These are phyloP conservation scores for Polydrusus pterygomalis DNA, from an alignment of 2,888 invertebrate species.

Conservation along the genomic window DNA sequence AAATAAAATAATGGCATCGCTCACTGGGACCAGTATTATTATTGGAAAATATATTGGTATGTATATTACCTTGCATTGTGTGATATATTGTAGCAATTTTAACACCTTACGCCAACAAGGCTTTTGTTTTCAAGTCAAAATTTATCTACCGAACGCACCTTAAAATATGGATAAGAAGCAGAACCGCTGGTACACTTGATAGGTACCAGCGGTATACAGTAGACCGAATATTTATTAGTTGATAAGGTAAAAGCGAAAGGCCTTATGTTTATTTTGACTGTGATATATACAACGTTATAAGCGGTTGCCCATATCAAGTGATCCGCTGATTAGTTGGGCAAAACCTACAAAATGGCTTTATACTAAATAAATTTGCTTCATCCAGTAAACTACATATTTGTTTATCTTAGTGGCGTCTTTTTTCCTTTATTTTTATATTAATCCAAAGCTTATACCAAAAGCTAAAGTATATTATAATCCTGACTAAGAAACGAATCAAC, in stretches of 20 bases:
- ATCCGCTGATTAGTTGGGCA: background rate
- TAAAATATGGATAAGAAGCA: constrained; percentile 49
- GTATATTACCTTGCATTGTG: constrained; percentile 38
- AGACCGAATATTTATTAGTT: constrained; percentile 43
- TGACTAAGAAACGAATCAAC: no score
- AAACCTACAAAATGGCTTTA: background rate
- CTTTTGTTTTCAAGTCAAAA: constrained; percentile 51
- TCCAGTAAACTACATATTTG: no score
- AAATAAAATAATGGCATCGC: constrained; percentile 22
- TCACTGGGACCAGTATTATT: constrained; percentile 31
- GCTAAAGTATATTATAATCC: no score
- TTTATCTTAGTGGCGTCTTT: no score
- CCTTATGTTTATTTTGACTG: constrained; percentile 24
- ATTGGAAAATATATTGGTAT: constrained; percentile 42
- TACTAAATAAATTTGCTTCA: no score
- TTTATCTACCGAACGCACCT: constrained; percentile 45
- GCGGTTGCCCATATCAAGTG: background rate
- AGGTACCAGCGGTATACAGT: constrained; percentile 29
- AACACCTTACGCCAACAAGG: constrained; percentile 52
- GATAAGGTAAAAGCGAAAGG: constrained; percentile 40
- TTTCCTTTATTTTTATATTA: no score
- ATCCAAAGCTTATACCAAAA: no score
- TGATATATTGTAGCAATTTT: constrained; percentile 48
- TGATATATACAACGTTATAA: background rate
- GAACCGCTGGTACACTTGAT: constrained; percentile 28